Base-by-base conservation (phyloP, 1,140 invertebrate species). In the Rhysida immarginata region DNA sequence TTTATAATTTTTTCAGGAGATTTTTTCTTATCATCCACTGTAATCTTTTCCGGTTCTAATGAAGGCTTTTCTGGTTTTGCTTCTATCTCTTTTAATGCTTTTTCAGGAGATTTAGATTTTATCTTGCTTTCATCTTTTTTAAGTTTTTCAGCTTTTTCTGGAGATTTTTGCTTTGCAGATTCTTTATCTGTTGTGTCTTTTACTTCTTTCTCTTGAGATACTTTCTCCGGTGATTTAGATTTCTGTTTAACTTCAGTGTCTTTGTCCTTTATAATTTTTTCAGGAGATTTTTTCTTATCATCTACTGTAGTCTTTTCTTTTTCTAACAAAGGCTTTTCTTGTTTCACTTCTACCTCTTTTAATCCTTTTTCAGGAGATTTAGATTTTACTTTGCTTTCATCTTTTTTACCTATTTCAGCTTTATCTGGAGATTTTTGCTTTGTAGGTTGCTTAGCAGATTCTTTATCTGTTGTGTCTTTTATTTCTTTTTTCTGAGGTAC, bases 161-260 rank as follows among this genome's bases (percentile, higher is more conserved):
- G 29, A 35, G 29, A 35, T 16, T 35, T 35, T 35, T 35, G 25
- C 49, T 46, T 26, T 62, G 44, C 8, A 58, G 54, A 46, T 60
- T 53, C 52, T 57, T 48, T 45, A 54, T 61, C 25, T 60, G 50
- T 49, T 57, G 8, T 44, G 35, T 24, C 45, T 59, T 53, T 52
- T 59, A 59, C 44, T 61, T 41, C 35, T 58, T 54, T 66, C 53
- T 2, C 64, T 61, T 60, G 16, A 14, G 26, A 68, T 69, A n/a
- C 55, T 50, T 26, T 41, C 50, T 46, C 62, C 55, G 27, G 24
- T 26, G 43, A 11, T 29, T 27, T 27, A 2, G 46, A n/a, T 35
- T 21, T 53, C 18, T 35, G 25, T 51, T 44, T 24, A 61, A 44
- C 5, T 54, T 45, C 26, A 11, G 27, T 24, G 14, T 23, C 23